phyloP scores from a whole-genome alignment of 53 echinoderm and acorn worm genomes.

The Mesocentrotus franciscanus region DNA sequence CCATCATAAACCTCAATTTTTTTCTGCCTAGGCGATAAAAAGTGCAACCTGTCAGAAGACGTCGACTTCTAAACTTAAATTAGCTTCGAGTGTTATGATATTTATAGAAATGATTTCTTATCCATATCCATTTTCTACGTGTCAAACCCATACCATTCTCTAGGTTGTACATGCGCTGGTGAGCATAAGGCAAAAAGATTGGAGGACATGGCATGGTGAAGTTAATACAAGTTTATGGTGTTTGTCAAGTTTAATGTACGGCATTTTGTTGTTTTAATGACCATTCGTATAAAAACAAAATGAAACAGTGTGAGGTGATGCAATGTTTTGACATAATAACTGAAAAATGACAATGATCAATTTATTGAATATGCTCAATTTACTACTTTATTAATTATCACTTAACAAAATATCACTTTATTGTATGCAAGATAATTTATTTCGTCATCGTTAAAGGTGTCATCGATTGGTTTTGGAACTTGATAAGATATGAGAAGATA shows the following conservation, averaged over 20 bases:
- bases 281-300: too few relatives aligned
- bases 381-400: too few relatives aligned
- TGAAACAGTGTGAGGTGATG: too few relatives aligned
- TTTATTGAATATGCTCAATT: too few relatives aligned
- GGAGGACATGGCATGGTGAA: neutral
- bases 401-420: too few relatives aligned
- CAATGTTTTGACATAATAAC: too few relatives aligned
- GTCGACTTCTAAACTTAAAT: slow-evolving; percentile 22
- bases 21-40: slow-evolving; percentile 2
- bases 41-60: slow-evolving; percentile 34
- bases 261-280: too few relatives aligned
- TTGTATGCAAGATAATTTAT: too few relatives aligned
- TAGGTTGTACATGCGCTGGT: neutral
- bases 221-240: neutral
- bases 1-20: slow-evolving; percentile 2
- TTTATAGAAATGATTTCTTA: slow-evolving; percentile 48
- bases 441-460: too few relatives aligned
- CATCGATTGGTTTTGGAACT: too few relatives aligned
- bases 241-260: neutral
- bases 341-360: too few relatives aligned
- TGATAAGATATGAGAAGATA: too few relatives aligned
- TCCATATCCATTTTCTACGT: slow-evolving; percentile 16
- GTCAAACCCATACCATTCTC: neutral
- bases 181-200: neutral
- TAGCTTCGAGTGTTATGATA: slow-evolving; percentile 45